Evolutionary conservation across 2,888 invertebrate species (phyloP), one percentile per base, ranked within the genome.

Genomic region (Eupithecia subumbrata): DNA sequence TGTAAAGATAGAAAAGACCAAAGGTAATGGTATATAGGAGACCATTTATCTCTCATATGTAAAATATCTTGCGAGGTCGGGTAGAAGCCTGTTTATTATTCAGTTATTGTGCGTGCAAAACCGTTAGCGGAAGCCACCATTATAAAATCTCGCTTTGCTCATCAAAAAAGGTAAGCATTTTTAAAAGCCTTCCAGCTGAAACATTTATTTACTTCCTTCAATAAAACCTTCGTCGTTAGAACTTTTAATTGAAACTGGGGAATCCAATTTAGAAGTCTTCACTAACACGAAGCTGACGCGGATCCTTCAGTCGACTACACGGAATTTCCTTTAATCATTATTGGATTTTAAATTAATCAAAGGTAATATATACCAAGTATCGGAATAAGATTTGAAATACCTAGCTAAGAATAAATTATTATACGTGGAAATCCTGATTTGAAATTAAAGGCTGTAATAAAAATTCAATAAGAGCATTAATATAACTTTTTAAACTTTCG

Each of bases 211-310:
- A 68, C 22, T 37, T 37, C 60, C 56, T 63, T 60, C 34, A 40
- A 12, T 37, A 22, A 18, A 56, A n/a, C 56, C 30, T 37, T 69
- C 30, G 67, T 48, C 45, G 48, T 76, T 7, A n/a, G 7, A 73
- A 76, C 63, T 76, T 76, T 73, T 74, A 73, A 76, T 76, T 69
- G 43, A 34, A 74, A 69, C 45, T 69, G 22, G 18, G 18, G 43
- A 63, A 74, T 74, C 71, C 73, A 76, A 76, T 69, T 76, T 56
- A 25, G 43, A 72, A 72, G n/a, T 66, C 69, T 69, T 70, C 43
- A 69, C 68, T 34, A 30, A 64, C 16, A 64, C 8, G 12, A 12
- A 64, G 64, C 34, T 11, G 16, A 9, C 11, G 30, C 34, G 12
- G 18, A 7, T 5, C 34, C 34, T 34, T 64, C 64, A 34, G 64